Conservation (phyloP, 2,888 invertebrate species). For the Polyommatus iphigenia region DNA sequence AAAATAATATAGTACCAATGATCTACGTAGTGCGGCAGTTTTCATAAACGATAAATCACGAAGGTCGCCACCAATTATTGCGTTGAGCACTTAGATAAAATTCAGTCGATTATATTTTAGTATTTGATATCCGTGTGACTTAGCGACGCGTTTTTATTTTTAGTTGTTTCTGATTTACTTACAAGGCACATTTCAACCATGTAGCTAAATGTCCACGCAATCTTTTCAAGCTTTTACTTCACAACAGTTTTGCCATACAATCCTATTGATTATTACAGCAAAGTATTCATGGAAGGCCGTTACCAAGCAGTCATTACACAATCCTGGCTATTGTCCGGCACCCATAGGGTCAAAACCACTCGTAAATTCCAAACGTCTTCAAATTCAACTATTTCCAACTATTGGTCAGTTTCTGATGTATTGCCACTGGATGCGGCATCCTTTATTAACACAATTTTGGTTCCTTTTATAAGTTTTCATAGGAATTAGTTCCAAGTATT, state of each 20-base stretch:
- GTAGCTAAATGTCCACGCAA: too few relatives aligned
- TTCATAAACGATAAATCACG: too few relatives aligned
- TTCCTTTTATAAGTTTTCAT: not conserved
- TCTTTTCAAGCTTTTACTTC: not conserved
- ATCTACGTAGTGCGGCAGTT: too few relatives aligned
- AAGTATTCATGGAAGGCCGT: constrained; percentile 45
- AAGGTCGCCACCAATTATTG: too few relatives aligned
- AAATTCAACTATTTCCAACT: constrained; percentile 79
- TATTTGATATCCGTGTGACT: too few relatives aligned
- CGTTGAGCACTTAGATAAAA: too few relatives aligned
- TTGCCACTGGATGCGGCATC: constrained; percentile 48
- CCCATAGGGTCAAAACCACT: constrained; percentile 72
- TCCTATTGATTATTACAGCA: not conserved
- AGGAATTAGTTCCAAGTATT: not conserved
- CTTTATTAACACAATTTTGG: constrained; percentile 11
- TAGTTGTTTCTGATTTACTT: too few relatives aligned
- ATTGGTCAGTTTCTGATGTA: constrained; percentile 60
- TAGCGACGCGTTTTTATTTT: too few relatives aligned
- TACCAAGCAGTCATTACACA: constrained; percentile 63
- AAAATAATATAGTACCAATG: too few relatives aligned
- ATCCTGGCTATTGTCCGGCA: constrained; percentile 62
- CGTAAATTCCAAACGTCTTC: constrained; percentile 77
- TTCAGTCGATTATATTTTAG: too few relatives aligned
- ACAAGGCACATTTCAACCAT: too few relatives aligned
- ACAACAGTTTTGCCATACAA: not conserved